A percentile compares a stretch with the other conserved stretches of the same genome.
Evolutionary conservation across 1,140 invertebrate genomes (phyloP).

Genomic region (Eubasilissa regina): DNA sequence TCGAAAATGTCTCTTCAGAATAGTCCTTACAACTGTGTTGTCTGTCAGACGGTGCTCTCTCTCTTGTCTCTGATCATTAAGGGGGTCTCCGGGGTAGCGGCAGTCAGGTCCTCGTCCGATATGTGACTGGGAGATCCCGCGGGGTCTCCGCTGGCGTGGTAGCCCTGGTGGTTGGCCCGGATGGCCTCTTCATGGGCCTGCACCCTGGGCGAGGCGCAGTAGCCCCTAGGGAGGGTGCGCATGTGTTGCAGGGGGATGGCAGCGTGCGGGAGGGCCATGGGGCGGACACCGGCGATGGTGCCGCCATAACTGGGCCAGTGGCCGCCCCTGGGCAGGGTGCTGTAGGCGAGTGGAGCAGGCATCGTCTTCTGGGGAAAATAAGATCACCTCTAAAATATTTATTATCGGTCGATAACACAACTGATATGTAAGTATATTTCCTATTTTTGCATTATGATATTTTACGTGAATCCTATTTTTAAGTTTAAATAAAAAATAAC

Average conservation of each 20-base stretch:
- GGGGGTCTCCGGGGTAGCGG: constrained; percentile 55
- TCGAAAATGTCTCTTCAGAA: constrained; percentile 4
- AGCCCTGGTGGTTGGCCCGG: constrained; percentile 22
- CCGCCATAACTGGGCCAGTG: constrained; percentile 67
- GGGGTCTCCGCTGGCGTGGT: constrained; percentile 51
- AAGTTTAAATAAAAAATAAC: too few relatives aligned
- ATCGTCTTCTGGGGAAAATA: constrained; percentile 60
- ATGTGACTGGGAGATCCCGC: constrained; percentile 50
- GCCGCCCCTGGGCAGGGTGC: constrained; percentile 70
- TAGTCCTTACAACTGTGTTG: constrained; percentile 55
- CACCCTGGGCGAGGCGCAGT: constrained; percentile 57
- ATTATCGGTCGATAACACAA: too few relatives aligned
- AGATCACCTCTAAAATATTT: too few relatives aligned
- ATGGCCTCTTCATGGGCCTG: constrained; percentile 36
- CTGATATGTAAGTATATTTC: too few relatives aligned
- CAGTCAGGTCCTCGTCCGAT: constrained; percentile 55
- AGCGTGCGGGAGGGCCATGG: constrained; percentile 63
- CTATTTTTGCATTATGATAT: too few relatives aligned
- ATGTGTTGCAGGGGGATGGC: constrained; percentile 69
- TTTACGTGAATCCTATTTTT: too few relatives aligned
- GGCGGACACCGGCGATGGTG: constrained; percentile 62
- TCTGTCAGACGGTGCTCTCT: constrained; percentile 60
- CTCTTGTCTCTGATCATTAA: constrained; percentile 58
- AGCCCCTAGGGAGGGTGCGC: constrained; percentile 56
- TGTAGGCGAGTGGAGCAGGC: constrained; percentile 64